Evolutionary conservation across 2,797 vertebrate species (phyloP).

Genomic region (Poeciliopsis paucimaculata): DNA sequence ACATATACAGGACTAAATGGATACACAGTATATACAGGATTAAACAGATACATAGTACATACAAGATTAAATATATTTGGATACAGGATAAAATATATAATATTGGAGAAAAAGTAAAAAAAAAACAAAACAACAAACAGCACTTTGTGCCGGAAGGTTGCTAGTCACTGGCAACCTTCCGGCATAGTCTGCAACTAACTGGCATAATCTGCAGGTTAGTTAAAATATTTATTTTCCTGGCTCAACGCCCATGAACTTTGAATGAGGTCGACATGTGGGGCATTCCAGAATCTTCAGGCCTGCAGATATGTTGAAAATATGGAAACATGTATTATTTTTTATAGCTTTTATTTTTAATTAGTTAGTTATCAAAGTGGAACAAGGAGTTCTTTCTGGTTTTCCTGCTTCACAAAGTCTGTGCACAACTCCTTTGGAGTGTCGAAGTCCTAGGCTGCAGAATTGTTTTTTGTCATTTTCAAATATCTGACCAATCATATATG

Average conservation of each 20-base stretch:
- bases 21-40: too few species aligned
- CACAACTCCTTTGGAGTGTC: not conserved
- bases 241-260: not conserved
- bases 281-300: not conserved
- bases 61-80: too few species aligned
- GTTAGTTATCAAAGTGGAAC: not conserved
- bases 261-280: not conserved
- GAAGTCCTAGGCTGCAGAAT: not conserved
- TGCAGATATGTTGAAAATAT: not conserved
- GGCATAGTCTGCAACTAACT: not conserved
- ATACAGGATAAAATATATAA: not conserved
- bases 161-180: not conserved
- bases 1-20: too few species aligned
- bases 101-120: not conserved
- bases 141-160: not conserved
- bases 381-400: not conserved
- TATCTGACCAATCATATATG: not conserved
- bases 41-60: too few species aligned
- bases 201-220: not conserved
- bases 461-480: not conserved
- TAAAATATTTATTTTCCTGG: not conserved
- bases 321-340: not conserved
- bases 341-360: not conserved
- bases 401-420: not conserved
- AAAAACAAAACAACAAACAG: not conserved